Evolutionary conservation across 92 coral and sea anemone species (phyloP).

Genomic region (Palythoa heliodiscus): DNA sequence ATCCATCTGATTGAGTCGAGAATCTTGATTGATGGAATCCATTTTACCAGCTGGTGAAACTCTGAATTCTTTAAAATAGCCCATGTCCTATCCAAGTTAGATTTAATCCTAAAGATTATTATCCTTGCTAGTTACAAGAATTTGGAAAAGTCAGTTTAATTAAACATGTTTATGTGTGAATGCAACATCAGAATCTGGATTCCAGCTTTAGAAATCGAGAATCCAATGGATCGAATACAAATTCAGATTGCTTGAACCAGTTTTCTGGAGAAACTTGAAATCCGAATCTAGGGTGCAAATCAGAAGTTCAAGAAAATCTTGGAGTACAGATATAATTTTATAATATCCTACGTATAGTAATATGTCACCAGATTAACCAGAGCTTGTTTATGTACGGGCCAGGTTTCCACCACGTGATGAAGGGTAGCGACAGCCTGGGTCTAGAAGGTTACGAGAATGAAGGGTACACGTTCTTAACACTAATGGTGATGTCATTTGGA

Average conservation of each 20-base stretch:
- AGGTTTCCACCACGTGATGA: conserved; percentile 81
- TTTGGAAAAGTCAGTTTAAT: too few relatives aligned
- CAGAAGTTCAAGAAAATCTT: background rate
- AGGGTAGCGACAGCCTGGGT: conserved; percentile 40
- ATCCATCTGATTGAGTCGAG: background rate
- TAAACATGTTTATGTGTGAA: too few relatives aligned
- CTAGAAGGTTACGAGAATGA: conserved; percentile 69
- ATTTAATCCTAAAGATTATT: too few relatives aligned
- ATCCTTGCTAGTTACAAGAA: too few relatives aligned
- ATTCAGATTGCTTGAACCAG: background rate
- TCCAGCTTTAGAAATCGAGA: background rate
- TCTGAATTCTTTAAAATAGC: too few relatives aligned
- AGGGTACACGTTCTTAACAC: conserved; percentile 68
- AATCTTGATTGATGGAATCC: background rate
- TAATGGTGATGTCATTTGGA: conserved; percentile 83
- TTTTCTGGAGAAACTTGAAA: background rate
- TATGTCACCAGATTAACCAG: background rate
- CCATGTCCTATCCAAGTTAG: too few relatives aligned
- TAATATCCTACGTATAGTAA: background rate
- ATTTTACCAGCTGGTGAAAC: too few relatives aligned
- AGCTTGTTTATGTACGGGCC: background rate
- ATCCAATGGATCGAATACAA: background rate
- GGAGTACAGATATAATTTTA: background rate
- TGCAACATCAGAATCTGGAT: background rate
- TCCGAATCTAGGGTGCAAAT: background rate